A percentile compares a stretch with the other conserved stretches of the same genome.
Conservation (phyloP, 2,113 vertebrate genomes). For the Carettochelys insculpta region DNA sequence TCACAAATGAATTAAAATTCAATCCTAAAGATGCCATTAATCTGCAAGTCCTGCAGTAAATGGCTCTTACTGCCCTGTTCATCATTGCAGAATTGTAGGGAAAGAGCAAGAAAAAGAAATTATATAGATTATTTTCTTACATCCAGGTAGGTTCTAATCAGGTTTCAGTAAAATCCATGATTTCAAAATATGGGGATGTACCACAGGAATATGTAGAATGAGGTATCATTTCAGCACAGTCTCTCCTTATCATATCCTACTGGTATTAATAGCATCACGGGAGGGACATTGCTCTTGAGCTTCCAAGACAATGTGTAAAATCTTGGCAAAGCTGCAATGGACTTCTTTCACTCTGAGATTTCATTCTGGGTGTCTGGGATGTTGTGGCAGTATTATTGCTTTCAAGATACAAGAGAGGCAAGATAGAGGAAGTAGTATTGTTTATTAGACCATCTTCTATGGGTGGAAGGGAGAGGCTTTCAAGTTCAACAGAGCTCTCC, state of each 20-base stretch:
- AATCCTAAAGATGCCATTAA: constrained; percentile 65
- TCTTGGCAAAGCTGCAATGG: background rate
- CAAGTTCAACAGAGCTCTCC: background rate
- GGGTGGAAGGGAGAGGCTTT: background rate
- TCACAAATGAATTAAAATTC: constrained; percentile 63
- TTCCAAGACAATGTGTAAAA: background rate
- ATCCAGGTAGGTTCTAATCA: background rate
- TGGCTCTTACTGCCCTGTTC: constrained; percentile 13
- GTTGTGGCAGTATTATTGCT: background rate
- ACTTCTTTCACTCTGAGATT: background rate
- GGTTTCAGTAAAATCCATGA: background rate
- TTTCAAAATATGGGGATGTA: background rate
- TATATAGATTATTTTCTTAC: background rate
- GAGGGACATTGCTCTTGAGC: background rate
- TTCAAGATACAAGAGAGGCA: background rate
- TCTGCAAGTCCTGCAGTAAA: constrained; percentile 48
- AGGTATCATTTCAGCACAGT: background rate
- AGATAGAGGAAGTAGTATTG: background rate
- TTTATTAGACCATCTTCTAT: background rate
- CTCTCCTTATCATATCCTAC: background rate
- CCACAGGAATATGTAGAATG: background rate
- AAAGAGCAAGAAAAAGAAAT: constrained; percentile 26
- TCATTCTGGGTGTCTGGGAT: background rate
- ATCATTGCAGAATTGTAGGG: background rate
- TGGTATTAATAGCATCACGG: background rate